Base-by-base conservation (phyloP, 2,113 vertebrate species). In the Heterotis niloticus region DNA sequence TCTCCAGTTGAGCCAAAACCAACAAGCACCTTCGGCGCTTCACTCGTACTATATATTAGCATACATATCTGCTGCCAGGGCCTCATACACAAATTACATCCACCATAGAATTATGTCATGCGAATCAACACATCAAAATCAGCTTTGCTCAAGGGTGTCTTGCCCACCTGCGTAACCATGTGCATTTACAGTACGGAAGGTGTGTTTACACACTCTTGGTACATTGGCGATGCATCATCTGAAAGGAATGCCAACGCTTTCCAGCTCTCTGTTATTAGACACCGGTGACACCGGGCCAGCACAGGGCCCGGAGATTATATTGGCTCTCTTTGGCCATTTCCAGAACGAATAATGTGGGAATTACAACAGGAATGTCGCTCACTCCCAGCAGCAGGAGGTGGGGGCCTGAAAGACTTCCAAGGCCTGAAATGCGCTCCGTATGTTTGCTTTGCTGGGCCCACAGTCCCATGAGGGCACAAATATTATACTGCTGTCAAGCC, bases 331-430 rank as follows among this genome's bases (percentile, higher is more conserved):
- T 44, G 18, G 62, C 74, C 66, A 56, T 84, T 82, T 80, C 82
- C 64, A 71, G 70, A 81, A 74, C 82, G 81, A 83, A 83, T 85
- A 78, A 87, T 87, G 82, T 85, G 85, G 84, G 82, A 87, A 84
- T 82, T 71, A 85, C 74, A 73, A 64, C 59, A 56, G 71, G 56
- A n/a, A 77, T 76, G 77, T 82, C 82, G 75, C 80, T 83, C 81
- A 79, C 83, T 73, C 24, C 75, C 79, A 76, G 68, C 80, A 59
- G 82, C 70, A 13, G 60, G 29, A 17, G 34, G 28, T 75, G 68
- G 84, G 78, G 79, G 77, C 23, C 44, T 26, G 79, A 76, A 81
- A 70, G 72, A n/a, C 69, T 67, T 56, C 34, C 60, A 72, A 71
- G 79, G 76, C 57, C 29, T 56, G 69, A 34, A 64, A 70, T 60